Base-by-base conservation (phyloP, 2,113 vertebrate genomes). In the Crotophaga sulcirostris region DNA sequence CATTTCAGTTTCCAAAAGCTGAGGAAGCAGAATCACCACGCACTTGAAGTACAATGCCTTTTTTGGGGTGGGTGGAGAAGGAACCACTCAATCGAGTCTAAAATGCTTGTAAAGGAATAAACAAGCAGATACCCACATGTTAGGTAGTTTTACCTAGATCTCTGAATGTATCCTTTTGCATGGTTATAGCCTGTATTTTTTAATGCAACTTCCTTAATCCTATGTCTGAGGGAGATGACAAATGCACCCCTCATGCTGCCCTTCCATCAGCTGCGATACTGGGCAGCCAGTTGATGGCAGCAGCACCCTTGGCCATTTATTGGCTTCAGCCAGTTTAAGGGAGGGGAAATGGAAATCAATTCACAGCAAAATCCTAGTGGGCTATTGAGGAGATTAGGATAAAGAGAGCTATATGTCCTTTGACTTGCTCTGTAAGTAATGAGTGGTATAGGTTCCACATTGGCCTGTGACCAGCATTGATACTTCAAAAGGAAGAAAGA, bases 11-110 rank as follows among this genome's bases (percentile, higher is more conserved):
- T 85, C 59, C 36, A 51, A 69, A 88, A 87, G 3, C 7, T 60
- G 62, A 85, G 15, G 42, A 78, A 76, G 14, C 36, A 79, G 36
- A 83, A 44, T 64, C 58, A 52, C 18, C 1, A 4, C 72, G 3
- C 9, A 38, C 23, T n/a, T 40, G 55, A 59, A 67, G 55, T 3
- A 21, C 1, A 1, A 13, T 18, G 26, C 2, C 2, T 55, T 66
- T 89, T 74, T 18, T 6, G 9, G n/a, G 9, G 11, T 2, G 1
- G 11, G 23, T 20, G 25, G 17, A 54, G 0, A 0, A 16, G 5
- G 4, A 84, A 9, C 9, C 26, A 45, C 31, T 75, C 21, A 49
- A 44, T 58, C 25, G 6, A 9, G 29, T 52, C 33, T 81, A 33
- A 81, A 70, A 77, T 44, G 8, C 3, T 1, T 13, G 2, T 29